A percentile compares a stretch with the other conserved stretches of the same genome.
phyloP scores from a whole-genome alignment of 2,113 vertebrate species.

The Bombycilla garrulus region DNA sequence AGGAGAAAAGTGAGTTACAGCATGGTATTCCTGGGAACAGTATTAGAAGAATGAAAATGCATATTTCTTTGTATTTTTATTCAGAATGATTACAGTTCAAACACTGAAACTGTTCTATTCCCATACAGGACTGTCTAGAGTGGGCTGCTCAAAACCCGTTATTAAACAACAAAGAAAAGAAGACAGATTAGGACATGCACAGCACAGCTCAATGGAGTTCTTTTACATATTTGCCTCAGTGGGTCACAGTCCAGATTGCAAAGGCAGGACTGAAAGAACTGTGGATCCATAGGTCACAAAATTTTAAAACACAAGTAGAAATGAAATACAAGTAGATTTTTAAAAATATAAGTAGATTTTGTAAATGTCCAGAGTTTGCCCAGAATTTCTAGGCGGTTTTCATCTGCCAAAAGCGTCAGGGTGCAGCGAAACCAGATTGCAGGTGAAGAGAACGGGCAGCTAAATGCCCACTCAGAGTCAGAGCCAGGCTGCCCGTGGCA shows the following conservation, averaged over 20 bases:
- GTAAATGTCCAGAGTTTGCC: background rate
- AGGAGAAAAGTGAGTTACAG: background rate
- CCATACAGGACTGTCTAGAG: background rate
- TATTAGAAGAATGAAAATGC: background rate
- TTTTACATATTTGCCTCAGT: background rate
- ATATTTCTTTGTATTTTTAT: background rate
- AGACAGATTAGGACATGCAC: background rate
- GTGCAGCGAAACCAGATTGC: background rate
- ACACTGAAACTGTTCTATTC: background rate
- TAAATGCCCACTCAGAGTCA: background rate
- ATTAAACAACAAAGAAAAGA: background rate
- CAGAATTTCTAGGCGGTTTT: background rate
- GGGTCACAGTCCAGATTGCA: background rate
- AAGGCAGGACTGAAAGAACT: background rate
- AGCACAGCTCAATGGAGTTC: background rate
- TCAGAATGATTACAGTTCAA: background rate
- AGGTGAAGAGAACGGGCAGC: background rate
- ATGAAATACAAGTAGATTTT: background rate
- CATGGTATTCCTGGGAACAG: background rate
- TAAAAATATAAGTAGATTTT: background rate
- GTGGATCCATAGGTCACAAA: background rate
- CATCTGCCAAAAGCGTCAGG: background rate
- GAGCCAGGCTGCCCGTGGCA: background rate
- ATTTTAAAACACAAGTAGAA: background rate
- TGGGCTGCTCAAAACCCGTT: background rate